Percentiles rank a stretch among this genome's conserved stretches.
phyloP scores from a whole-genome alignment of 2,113 vertebrate species.

The Brachirus orientalis region DNA sequence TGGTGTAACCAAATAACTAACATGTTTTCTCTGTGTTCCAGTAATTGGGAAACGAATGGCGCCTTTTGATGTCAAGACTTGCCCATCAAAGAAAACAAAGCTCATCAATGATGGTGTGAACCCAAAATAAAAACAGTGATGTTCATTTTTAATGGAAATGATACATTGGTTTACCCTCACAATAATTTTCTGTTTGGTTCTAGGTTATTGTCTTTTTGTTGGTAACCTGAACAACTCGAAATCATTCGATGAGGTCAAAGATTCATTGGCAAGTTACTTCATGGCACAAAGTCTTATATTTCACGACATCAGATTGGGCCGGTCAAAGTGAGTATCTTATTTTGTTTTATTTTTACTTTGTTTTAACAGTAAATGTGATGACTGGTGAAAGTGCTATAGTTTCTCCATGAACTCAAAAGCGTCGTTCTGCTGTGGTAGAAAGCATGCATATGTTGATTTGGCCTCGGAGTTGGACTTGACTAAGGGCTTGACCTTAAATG shows the following conservation, averaged over 20 bases:
- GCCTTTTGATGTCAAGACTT: neutral
- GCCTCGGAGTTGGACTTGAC: slow-evolving; percentile 84
- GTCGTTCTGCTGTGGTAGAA: slow-evolving; percentile 55
- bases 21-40: slow-evolving; percentile 13
- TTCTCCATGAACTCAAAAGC: neutral
- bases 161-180: neutral
- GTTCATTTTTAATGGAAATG: neutral
- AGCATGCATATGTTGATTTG: slow-evolving; percentile 64
- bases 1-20: neutral
- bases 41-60: slow-evolving; percentile 58
- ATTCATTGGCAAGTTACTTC: slow-evolving; percentile 56
- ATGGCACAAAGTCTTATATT: slow-evolving; percentile 57
- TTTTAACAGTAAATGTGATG: neutral
- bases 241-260: slow-evolving; percentile 47
- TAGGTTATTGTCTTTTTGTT: slow-evolving; percentile 67
- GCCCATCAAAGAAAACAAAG: slow-evolving; percentile 60
- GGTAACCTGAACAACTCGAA: slow-evolving; percentile 71
- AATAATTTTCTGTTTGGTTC: slow-evolving; percentile 2
- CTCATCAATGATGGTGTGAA: slow-evolving; percentile 55
- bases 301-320: slow-evolving; percentile 60
- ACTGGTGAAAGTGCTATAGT: too few relatives aligned
- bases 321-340: slow-evolving; percentile 50
- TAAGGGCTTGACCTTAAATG: slow-evolving; percentile 89
- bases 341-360: neutral
- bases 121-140: neutral